Evolutionary conservation across 2,888 invertebrate species (phyloP).

Genomic region (Mimas tiliae): DNA sequence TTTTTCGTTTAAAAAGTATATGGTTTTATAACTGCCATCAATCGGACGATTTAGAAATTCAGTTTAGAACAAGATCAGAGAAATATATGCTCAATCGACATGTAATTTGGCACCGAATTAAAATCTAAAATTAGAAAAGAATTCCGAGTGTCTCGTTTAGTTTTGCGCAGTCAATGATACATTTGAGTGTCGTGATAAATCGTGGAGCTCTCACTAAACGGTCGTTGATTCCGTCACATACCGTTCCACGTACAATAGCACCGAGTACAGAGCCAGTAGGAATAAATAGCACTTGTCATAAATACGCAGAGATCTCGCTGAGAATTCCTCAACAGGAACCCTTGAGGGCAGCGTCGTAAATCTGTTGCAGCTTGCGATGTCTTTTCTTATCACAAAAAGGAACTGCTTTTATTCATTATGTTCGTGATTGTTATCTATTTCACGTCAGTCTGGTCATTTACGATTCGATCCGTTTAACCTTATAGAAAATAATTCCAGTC

Average conservation of each 20-base stretch:
- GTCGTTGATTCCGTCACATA: constrained; percentile 53
- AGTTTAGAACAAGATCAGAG: constrained; percentile 7
- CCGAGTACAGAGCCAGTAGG: constrained; percentile 35
- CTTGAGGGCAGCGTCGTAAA: not conserved
- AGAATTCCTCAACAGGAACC: constrained; percentile 15
- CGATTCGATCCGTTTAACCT: constrained; percentile 42
- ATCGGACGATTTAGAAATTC: constrained; percentile 13
- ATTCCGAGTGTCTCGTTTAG: constrained; percentile 49
- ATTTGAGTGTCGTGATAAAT: constrained; percentile 54
- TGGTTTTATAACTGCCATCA: constrained; percentile 31
- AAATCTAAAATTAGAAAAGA: constrained; percentile 62
- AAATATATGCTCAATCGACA: constrained; percentile 46
- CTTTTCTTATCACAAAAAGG: not conserved
- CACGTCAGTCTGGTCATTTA: constrained; percentile 39
- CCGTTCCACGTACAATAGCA: constrained; percentile 44
- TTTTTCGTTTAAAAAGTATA: constrained; percentile 28
- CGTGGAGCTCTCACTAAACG: constrained; percentile 52
- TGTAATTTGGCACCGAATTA: constrained; percentile 62
- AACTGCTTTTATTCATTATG: constrained; percentile 20
- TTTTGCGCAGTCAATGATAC: constrained; percentile 56
- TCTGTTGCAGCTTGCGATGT: not conserved
- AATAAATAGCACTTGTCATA: constrained; percentile 47
- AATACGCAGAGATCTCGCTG: constrained; percentile 33
- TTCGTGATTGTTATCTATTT: constrained; percentile 35
- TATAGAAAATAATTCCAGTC: constrained; percentile 35